Base-by-base conservation (phyloP, 1,140 invertebrate genomes). In the Trichonephila clavipes region DNA sequence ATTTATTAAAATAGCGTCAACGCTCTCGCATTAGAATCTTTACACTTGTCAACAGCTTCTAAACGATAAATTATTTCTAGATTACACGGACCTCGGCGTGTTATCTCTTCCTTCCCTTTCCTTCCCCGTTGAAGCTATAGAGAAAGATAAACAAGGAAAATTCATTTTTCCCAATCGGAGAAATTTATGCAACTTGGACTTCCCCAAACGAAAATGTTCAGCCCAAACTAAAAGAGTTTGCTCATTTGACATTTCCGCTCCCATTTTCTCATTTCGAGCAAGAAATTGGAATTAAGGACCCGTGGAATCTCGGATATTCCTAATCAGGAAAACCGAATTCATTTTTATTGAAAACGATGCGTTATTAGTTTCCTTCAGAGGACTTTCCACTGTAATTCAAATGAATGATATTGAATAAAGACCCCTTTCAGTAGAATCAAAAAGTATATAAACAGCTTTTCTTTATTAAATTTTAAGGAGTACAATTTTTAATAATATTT, bases 211-310 rank as follows among this genome's bases (percentile, higher is more conserved):
- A 6, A 34, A 34, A 16, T 28, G 16, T 24, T 40, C 34, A 77
- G 18, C 72, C 16, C 24, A 77, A 40, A 77, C 72, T 77, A 77
- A 77, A 34, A 77, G 34, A 77, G 72, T 77, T 77, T 77, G 34
- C 34, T 77, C 24, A 24, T 28, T 77, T 77, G 72, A 77, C 72
- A 77, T 77, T 77, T 77, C 18, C 28, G 14, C 18, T 77, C 28
- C 72, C 2, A 12, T 16, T 34, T 77, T 77, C 72, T 40, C 28
- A 24, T 34, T 40, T 18, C 14, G 12, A 10, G 28, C 34, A 12
- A 77, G 72, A 77, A 77, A 77, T 40, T 77, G 69, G 16, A 77
- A 24, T 34, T 77, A 77, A 16, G 24, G 12, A 77, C 12, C 28
- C 18, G 34, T 34, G 28, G 72, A 77, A 77, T 77, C 69, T 77